Percentiles rank a stretch among this genome's conserved stretches.
Evolutionary conservation across 1,140 invertebrate species (phyloP).

Genomic region (Drosophila murphyi): DNA sequence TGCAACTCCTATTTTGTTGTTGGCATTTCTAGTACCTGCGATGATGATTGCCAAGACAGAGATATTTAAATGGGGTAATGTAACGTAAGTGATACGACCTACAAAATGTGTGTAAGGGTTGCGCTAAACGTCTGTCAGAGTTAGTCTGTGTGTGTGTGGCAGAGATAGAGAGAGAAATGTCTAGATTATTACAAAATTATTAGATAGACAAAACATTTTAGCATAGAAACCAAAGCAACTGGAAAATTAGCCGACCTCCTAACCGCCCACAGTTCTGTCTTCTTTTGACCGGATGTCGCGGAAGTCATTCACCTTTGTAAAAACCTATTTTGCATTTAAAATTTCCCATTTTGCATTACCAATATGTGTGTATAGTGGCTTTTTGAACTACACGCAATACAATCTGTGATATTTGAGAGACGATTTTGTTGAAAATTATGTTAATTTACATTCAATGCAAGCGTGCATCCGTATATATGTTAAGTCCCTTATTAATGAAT

Average conservation of each 20-base stretch:
- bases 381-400: slow-evolving; percentile 2
- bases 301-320: slow-evolving; percentile 83
- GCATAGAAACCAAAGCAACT: slow-evolving; percentile 82
- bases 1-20: slow-evolving; percentile 40
- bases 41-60: slow-evolving; percentile 49
- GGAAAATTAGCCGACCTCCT: slow-evolving; percentile 72
- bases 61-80: too few relatives aligned
- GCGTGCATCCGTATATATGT: too few relatives aligned
- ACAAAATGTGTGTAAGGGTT: slow-evolving; percentile 1
- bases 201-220: slow-evolving; percentile 77
- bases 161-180: slow-evolving; percentile 21
- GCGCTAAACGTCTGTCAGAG: slow-evolving; percentile 26
- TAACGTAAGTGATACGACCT: slow-evolving; percentile 41
- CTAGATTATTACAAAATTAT: slow-evolving; percentile 77
- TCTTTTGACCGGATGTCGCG: slow-evolving; percentile 80
- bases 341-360: slow-evolving; percentile 30
- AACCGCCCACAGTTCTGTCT: slow-evolving; percentile 21
- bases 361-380: slow-evolving; percentile 46
- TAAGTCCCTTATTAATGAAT: too few relatives aligned
- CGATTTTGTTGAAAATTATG: too few relatives aligned
- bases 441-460: too few relatives aligned
- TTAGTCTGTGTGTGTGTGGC: neutral
- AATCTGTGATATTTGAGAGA: too few relatives aligned
- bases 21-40: slow-evolving; percentile 23
- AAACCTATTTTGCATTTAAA: slow-evolving; percentile 58